Evolutionary conservation across 2,888 invertebrate species (phyloP).

Genomic region (Calliphora vomitoria): DNA sequence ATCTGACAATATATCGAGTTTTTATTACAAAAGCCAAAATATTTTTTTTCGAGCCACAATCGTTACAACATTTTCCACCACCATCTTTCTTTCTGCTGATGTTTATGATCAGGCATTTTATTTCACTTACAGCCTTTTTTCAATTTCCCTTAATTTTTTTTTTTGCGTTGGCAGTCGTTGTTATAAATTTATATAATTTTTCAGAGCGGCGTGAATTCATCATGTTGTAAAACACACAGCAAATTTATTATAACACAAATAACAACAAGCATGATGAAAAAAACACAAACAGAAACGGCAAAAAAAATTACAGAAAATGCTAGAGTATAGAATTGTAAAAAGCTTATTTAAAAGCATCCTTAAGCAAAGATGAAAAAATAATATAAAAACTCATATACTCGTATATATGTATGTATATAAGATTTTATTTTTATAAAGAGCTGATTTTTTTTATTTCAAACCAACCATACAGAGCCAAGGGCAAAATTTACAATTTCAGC

Average conservation of each 20-base stretch:
- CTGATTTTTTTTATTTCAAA: conserved; percentile 6
- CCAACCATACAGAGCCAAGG: conserved; percentile 56
- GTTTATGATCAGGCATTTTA: conserved; percentile 35
- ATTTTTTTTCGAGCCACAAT: not conserved
- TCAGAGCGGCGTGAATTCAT: conserved; percentile 60
- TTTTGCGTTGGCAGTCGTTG: conserved; percentile 7
- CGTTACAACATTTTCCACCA: not conserved
- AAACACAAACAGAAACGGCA: not conserved
- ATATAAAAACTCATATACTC: not conserved
- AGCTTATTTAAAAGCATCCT: conserved; percentile 62
- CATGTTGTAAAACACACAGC: conserved; percentile 61
- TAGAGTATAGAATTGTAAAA: conserved; percentile 29
- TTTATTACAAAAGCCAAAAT: not conserved
- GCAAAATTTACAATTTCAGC: conserved; percentile 56
- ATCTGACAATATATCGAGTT: no score
- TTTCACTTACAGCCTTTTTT: conserved; percentile 28
- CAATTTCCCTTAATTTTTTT: not conserved
- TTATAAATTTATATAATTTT: conserved; percentile 62
- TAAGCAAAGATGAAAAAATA: conserved; percentile 33
- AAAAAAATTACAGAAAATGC: conserved; percentile 21
- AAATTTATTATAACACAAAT: conserved; percentile 62
- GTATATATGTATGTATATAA: not conserved
- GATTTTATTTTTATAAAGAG: not conserved
- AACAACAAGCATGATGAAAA: not conserved
- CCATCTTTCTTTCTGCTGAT: not conserved